Percentiles rank a stretch among this genome's conserved stretches.
phyloP scores from a whole-genome alignment of 1,140 invertebrate species.

The Platorchestia sp. region DNA sequence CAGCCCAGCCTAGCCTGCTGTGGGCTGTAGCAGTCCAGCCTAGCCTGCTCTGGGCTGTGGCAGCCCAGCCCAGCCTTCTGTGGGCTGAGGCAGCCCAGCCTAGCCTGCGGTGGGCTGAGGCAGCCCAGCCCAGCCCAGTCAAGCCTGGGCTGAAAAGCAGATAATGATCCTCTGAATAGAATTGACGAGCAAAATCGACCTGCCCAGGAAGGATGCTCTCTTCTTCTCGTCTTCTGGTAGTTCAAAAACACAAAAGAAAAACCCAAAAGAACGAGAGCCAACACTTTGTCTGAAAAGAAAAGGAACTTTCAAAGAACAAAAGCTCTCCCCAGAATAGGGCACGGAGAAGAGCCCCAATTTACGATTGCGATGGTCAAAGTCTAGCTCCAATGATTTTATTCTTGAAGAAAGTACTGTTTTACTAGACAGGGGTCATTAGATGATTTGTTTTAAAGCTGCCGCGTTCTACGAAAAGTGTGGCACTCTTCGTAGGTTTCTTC shows the following conservation, averaged over 20 bases:
- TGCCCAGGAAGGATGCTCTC: slow-evolving; percentile 35
- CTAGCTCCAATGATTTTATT: slow-evolving; percentile 30
- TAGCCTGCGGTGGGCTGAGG: too few relatives aligned
- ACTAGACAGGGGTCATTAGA: not conserved
- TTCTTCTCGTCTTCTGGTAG: slow-evolving; percentile 50
- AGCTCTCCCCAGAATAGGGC: slow-evolving; percentile 18
- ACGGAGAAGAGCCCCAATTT: slow-evolving; percentile 8
- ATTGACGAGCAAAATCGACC: slow-evolving; percentile 49
- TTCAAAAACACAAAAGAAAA: slow-evolving; percentile 42
- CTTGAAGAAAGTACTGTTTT: not conserved
- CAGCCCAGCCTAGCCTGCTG: too few relatives aligned
- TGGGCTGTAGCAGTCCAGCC: too few relatives aligned
- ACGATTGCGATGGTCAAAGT: slow-evolving; percentile 36
- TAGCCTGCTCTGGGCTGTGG: too few relatives aligned
- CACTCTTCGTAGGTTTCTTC: not conserved
- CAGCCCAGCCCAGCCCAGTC: too few relatives aligned
- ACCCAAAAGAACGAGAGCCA: not conserved
- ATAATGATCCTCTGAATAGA: slow-evolving; percentile 32
- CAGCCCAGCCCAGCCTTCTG: too few relatives aligned
- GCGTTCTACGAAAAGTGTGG: not conserved
- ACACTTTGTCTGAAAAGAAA: slow-evolving; percentile 23
- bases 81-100: too few relatives aligned
- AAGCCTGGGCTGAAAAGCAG: not conserved
- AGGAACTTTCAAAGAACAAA: slow-evolving; percentile 40
- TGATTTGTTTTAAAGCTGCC: not conserved